phyloP scores from a whole-genome alignment of 2,113 vertebrate genomes.

The Neogobius melanostomus region DNA sequence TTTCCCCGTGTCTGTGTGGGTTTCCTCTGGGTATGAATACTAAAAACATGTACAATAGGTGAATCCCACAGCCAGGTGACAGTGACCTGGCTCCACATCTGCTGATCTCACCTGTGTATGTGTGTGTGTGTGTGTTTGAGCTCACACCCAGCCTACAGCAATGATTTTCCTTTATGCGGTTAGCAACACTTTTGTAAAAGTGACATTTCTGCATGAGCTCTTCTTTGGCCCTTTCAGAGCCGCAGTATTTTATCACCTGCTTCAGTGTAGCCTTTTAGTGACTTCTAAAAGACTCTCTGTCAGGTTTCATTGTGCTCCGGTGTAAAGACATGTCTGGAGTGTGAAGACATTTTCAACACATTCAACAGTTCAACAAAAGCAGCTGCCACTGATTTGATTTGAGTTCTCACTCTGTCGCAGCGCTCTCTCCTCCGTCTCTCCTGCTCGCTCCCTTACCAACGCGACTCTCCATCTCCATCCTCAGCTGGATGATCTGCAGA shows the following conservation, averaged over 20 bases:
- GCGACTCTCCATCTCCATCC: neutral
- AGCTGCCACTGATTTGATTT: conserved; percentile 4
- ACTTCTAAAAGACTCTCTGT: neutral
- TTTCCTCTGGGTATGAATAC: no score
- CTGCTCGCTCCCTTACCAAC: neutral
- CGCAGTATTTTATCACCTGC: neutral
- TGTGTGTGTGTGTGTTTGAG: no score
- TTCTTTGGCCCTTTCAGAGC: neutral
- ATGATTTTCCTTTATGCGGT: no score
- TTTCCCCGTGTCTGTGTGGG: no score
- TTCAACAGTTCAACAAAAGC: conserved; percentile 3
- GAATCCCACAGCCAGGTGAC: no score
- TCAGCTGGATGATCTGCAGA: neutral
- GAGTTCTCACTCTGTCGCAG: neutral
- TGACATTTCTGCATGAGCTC: neutral
- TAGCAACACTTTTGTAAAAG: no score
- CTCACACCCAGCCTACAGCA: no score
- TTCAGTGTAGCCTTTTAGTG: neutral
- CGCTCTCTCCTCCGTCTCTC: neutral
- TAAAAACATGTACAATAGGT: no score
- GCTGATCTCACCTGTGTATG: no score
- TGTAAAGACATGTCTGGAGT: neutral
- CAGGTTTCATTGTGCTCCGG: neutral
- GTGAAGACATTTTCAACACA: neutral
- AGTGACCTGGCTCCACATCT: no score